Evolutionary conservation across 2,888 invertebrate species (phyloP).

Genomic region (Drosophila ustulata): DNA sequence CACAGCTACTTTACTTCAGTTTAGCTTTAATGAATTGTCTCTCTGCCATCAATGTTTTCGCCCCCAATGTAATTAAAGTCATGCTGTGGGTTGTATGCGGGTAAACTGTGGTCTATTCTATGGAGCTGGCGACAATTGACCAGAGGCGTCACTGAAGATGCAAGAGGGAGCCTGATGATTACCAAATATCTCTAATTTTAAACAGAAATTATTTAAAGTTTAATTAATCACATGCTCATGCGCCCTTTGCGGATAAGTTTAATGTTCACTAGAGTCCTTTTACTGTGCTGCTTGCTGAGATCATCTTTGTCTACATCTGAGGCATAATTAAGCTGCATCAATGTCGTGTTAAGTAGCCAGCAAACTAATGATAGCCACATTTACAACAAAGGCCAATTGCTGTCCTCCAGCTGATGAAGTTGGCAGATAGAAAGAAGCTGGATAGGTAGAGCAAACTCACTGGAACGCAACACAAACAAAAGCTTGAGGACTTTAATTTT

Average conservation of each 20-base stretch:
- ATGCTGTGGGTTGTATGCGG: constrained; percentile 19
- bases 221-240: neutral
- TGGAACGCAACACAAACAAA: constrained; percentile 51
- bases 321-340: constrained; percentile 84
- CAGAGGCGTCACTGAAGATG: constrained; percentile 16
- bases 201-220: neutral
- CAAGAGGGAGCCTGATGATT: neutral
- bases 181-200: neutral
- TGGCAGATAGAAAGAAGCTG: neutral
- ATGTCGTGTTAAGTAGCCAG: constrained; percentile 83
- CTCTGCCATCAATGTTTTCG: constrained; percentile 39
- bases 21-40: constrained; percentile 71
- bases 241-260: too few species aligned
- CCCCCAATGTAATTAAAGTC: constrained; percentile 63
- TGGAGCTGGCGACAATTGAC: neutral
- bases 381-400: constrained; percentile 82
- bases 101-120: neutral
- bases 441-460: constrained; percentile 19
- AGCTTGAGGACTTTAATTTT: constrained; percentile 75
- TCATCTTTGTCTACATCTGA: constrained; percentile 38
- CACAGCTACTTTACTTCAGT: constrained; percentile 24
- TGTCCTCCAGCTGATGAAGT: constrained; percentile 32
- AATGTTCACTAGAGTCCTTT: too few species aligned
- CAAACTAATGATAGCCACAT: constrained; percentile 83
- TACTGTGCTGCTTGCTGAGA: constrained; percentile 17